Conservation (phyloP, 2,888 invertebrate species). For the Pantelozetes paolii region DNA sequence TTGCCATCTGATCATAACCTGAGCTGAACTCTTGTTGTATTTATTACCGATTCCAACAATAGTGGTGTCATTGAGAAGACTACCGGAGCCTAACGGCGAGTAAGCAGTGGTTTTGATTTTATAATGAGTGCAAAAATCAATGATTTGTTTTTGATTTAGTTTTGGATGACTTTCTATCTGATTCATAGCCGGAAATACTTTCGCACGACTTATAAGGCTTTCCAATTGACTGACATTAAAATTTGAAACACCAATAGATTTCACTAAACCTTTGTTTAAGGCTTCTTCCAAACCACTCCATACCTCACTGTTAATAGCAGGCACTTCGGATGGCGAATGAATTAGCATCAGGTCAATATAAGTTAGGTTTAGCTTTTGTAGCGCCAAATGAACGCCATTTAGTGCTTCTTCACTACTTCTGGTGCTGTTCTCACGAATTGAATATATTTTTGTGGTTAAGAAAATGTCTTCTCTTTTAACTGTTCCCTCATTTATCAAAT, state of each 20-base stretch:
- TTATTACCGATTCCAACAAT: constrained; percentile 63
- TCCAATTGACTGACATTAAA: neutral
- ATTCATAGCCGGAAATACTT: constrained; percentile 50
- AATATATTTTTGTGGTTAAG: no score
- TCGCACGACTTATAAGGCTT: neutral
- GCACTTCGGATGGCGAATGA: constrained; percentile 17
- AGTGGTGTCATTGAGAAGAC: constrained; percentile 62
- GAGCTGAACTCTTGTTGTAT: constrained; percentile 64
- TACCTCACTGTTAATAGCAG: neutral
- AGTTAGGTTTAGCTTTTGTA: constrained; percentile 4
- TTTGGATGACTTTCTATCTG: constrained; percentile 77
- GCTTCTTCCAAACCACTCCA: constrained; percentile 36
- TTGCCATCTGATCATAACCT: constrained; percentile 63
- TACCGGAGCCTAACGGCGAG: constrained; percentile 63
- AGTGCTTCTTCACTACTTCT: no score
- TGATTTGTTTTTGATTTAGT: constrained; percentile 66
- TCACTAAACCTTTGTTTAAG: neutral
- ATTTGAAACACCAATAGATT: neutral
- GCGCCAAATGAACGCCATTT: no score
- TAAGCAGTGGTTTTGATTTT: constrained; percentile 69
- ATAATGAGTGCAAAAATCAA: constrained; percentile 61
- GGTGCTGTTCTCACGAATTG: no score
- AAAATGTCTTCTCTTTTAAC: no score
- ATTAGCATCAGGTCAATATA: constrained; percentile 29
- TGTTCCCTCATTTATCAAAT: no score